These are phyloP conservation scores for Ligdia adustata DNA, from an alignment of 2,888 invertebrate species.

Conservation along the genomic window DNA sequence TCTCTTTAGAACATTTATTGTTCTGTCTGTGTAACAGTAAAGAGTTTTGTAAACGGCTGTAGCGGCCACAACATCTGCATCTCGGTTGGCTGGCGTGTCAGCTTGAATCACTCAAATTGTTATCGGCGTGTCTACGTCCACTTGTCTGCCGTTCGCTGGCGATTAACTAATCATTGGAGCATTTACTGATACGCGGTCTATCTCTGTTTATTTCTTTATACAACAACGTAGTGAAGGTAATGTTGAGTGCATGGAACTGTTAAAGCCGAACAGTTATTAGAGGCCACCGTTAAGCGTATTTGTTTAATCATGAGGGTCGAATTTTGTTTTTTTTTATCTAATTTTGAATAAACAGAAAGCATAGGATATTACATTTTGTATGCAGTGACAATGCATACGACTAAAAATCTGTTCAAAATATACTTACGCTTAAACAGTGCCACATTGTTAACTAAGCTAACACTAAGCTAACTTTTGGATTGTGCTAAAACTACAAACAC, in stretches of 20 bases:
- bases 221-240: not conserved
- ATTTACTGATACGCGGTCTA: constrained; percentile 44
- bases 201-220: constrained; percentile 34
- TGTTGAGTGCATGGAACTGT: not conserved
- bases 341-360: too few relatives aligned
- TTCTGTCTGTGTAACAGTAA: not conserved
- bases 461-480: too few relatives aligned
- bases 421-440: too few relatives aligned
- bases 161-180: constrained; percentile 55
- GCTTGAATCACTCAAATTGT: constrained; percentile 59
- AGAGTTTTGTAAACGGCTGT: constrained; percentile 28
- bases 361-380: too few relatives aligned
- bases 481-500: too few relatives aligned
- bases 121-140: constrained; percentile 54
- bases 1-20: not conserved
- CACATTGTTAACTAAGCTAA: too few relatives aligned
- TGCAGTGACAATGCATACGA: too few relatives aligned
- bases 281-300: too few relatives aligned
- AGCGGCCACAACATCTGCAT: constrained; percentile 41
- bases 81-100: constrained; percentile 51
- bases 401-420: too few relatives aligned
- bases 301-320: too few relatives aligned
- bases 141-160: constrained; percentile 51
- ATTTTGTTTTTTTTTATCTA: too few relatives aligned
- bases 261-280: too few relatives aligned